phyloP scores from a whole-genome alignment of 2,113 vertebrate species.

The Dromiciops gliroides region DNA sequence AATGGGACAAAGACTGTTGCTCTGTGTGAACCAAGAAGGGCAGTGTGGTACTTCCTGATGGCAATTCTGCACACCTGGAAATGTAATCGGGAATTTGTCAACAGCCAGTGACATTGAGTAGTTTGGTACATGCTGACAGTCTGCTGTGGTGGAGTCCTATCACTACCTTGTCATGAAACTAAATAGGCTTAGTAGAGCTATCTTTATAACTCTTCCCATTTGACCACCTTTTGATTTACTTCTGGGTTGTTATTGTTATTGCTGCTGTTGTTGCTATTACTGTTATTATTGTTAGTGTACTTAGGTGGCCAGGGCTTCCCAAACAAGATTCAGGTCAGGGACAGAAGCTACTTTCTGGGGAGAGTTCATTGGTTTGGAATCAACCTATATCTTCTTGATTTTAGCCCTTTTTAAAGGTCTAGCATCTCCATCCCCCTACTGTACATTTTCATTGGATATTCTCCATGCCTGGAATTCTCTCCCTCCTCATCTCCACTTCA shows the following conservation, averaged over 20 bases:
- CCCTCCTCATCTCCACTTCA: not conserved
- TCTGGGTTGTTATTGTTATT: conserved; percentile 9
- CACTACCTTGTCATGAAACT: conserved; percentile 34
- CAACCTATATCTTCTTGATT: not conserved
- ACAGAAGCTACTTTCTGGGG: conserved; percentile 21
- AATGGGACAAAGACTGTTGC: not conserved
- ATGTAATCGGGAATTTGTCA: conserved; percentile 19
- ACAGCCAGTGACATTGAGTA: not conserved
- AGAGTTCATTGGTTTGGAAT: conserved; percentile 12
- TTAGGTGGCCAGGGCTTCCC: conserved; percentile 3
- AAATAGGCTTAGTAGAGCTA: not conserved
- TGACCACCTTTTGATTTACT: conserved; percentile 1
- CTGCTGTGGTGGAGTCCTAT: not conserved
- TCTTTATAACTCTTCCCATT: conserved; percentile 26
- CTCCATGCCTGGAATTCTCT: not conserved
- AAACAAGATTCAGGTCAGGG: not conserved
- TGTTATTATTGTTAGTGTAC: conserved; percentile 8
- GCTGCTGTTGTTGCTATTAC: too few relatives aligned
- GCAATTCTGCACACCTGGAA: conserved; percentile 48
- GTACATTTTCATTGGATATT: not conserved
- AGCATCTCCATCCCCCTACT: not conserved
- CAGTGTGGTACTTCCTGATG: not conserved
- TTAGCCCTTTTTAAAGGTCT: not conserved
- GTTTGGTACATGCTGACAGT: not conserved
- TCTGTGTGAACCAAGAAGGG: conserved; percentile 11